Conservation (phyloP, 2,113 vertebrate genomes). For the Tenebrosternarchus preto region DNA sequence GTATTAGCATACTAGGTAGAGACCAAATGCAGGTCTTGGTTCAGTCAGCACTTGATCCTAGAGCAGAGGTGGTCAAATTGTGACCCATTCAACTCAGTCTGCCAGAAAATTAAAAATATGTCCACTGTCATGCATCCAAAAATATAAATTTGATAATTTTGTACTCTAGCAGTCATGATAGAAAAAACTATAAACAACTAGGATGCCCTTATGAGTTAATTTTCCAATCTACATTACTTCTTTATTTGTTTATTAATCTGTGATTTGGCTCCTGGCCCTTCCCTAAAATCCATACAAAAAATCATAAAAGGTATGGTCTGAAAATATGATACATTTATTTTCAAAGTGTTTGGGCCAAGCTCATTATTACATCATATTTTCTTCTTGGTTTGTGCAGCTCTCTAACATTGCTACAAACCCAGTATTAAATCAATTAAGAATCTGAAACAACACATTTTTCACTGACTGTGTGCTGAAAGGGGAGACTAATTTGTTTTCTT, state of each 20-base stretch:
- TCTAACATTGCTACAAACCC: background rate
- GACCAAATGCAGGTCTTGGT: constrained; percentile 4
- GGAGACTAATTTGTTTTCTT: constrained; percentile 43
- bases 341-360: constrained; percentile 23
- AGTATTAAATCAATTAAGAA: constrained; percentile 41
- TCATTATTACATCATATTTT: background rate
- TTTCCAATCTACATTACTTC: no score
- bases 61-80: no score
- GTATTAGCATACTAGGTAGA: background rate
- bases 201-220: no score
- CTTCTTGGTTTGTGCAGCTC: background rate
- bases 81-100: no score
- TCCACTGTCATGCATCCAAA: no score
- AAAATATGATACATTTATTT: constrained; percentile 24
- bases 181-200: no score
- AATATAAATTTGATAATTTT: no score
- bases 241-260: no score
- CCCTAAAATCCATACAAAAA: no score
- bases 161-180: no score
- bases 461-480: constrained; percentile 17
- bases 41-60: background rate
- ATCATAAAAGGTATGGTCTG: background rate
- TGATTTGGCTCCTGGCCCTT: no score
- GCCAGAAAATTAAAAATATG: no score
- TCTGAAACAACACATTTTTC: constrained; percentile 41